A percentile compares a stretch with the other conserved stretches of the same genome.
Conservation (phyloP, 1,140 invertebrate species). For the Drosophila novamexicana region DNA sequence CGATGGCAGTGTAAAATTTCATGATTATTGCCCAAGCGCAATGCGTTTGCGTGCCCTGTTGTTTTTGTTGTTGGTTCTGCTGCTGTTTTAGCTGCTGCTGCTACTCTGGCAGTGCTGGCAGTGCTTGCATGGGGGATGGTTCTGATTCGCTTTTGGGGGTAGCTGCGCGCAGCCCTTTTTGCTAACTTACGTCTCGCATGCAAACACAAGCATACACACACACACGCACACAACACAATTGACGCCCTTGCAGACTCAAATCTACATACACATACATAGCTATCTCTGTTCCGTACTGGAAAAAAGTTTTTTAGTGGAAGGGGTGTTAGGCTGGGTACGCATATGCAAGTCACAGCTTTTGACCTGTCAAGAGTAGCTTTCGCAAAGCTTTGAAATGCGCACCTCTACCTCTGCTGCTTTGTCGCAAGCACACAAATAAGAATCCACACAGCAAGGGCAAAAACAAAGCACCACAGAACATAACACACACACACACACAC, state of each 20-base stretch:
- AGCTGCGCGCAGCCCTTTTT: slow-evolving; percentile 48
- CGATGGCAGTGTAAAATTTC: background rate
- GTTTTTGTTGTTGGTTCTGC: slow-evolving; percentile 19
- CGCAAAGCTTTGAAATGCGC: slow-evolving; percentile 20
- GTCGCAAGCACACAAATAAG: background rate
- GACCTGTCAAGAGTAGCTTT: slow-evolving; percentile 38
- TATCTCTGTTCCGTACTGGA: slow-evolving; percentile 26
- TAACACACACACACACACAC: background rate
- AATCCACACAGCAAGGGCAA: slow-evolving; percentile 13
- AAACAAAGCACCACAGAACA: slow-evolving; percentile 4
- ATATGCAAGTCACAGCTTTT: slow-evolving; percentile 56
- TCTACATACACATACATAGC: slow-evolving; percentile 13
- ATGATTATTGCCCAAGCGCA: slow-evolving; percentile 35
- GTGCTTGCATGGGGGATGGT: slow-evolving; percentile 45
- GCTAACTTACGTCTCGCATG: slow-evolving; percentile 15
- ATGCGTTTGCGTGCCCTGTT: slow-evolving; percentile 60
- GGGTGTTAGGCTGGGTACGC: slow-evolving; percentile 53
- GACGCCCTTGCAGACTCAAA: too few relatives aligned
- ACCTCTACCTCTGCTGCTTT: slow-evolving; percentile 6
- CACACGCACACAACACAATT: slow-evolving; percentile 7
- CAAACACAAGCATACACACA: background rate
- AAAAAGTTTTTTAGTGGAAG: background rate
- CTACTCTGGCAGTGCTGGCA: slow-evolving; percentile 3
- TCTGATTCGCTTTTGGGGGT: slow-evolving; percentile 45
- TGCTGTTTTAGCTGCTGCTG: background rate